Percentiles rank a stretch among this genome's conserved stretches.
Evolutionary conservation across 1,140 invertebrate genomes (phyloP).

Genomic region (Triops longicaudatus): DNA sequence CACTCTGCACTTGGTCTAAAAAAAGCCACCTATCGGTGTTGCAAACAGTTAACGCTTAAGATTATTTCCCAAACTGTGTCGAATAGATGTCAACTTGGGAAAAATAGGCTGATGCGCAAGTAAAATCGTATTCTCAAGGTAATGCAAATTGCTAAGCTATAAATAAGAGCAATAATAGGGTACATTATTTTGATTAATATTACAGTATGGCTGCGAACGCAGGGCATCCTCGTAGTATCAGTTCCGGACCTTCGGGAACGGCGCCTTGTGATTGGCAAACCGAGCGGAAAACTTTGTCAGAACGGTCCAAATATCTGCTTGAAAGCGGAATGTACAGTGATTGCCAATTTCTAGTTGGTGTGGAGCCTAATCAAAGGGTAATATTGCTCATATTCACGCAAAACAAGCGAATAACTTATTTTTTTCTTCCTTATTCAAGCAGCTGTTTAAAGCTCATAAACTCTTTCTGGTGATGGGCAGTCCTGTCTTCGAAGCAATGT

Average conservation of each 20-base stretch:
- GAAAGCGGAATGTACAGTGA: slow-evolving; percentile 69
- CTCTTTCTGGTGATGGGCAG: slow-evolving; percentile 72
- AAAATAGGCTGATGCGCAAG: too few species aligned
- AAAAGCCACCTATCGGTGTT: too few species aligned
- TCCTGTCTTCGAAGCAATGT: slow-evolving; percentile 72
- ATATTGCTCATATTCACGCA: neutral
- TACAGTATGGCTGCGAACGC: neutral
- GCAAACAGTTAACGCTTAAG: too few species aligned
- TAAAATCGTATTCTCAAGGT: too few species aligned
- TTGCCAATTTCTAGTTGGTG: slow-evolving; percentile 70
- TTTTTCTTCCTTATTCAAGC: slow-evolving; percentile 33
- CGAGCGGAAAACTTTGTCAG: slow-evolving; percentile 54
- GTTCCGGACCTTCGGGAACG: neutral
- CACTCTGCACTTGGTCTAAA: too few species aligned
- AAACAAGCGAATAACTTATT: slow-evolving; percentile 19
- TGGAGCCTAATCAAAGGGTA: slow-evolving; percentile 55
- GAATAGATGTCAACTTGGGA: too few species aligned
- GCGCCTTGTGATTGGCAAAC: slow-evolving; percentile 60
- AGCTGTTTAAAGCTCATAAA: slow-evolving; percentile 64
- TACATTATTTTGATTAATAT: neutral
- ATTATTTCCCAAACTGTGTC: too few species aligned
- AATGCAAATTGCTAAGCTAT: too few species aligned
- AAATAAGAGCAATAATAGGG: too few species aligned
- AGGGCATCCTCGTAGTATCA: neutral
- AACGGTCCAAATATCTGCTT: slow-evolving; percentile 58